phyloP scores from a whole-genome alignment of 2,797 vertebrate species.

The Pangasius macronema region DNA sequence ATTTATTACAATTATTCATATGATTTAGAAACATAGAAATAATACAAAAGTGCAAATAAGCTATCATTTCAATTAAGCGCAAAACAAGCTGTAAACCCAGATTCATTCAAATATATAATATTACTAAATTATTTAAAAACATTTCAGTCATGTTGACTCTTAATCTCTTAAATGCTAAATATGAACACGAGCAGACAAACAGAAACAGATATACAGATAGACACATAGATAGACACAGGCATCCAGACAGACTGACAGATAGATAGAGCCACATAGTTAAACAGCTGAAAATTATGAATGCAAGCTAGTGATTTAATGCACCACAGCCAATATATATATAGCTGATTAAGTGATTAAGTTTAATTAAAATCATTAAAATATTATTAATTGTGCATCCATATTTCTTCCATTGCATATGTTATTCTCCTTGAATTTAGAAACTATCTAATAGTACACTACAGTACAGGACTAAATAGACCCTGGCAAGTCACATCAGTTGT shows the following conservation, averaged over 20 bases:
- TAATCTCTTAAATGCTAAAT: neutral
- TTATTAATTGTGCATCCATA: neutral
- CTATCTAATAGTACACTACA: neutral
- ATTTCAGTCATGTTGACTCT: neutral
- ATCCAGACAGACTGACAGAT: no score
- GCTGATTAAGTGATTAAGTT: neutral
- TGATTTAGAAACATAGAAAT: neutral
- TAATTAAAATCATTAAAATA: neutral
- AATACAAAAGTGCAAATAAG: no score
- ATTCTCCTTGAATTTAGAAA: neutral
- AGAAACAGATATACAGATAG: neutral
- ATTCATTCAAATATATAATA: neutral
- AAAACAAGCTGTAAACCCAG: constrained; percentile 1
- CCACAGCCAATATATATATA: no score
- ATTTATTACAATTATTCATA: neutral
- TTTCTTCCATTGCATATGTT: neutral
- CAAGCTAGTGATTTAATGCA: no score
- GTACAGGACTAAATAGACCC: neutral
- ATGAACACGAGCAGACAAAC: neutral
- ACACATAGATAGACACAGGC: neutral
- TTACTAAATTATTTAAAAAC: neutral
- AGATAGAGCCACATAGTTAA: neutral
- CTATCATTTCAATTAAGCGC: neutral
- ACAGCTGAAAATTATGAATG: neutral
- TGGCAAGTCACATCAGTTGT: neutral